These are phyloP conservation scores for Linyphia triangularis DNA, from an alignment of 2,888 invertebrate species.

Conservation along the genomic window DNA sequence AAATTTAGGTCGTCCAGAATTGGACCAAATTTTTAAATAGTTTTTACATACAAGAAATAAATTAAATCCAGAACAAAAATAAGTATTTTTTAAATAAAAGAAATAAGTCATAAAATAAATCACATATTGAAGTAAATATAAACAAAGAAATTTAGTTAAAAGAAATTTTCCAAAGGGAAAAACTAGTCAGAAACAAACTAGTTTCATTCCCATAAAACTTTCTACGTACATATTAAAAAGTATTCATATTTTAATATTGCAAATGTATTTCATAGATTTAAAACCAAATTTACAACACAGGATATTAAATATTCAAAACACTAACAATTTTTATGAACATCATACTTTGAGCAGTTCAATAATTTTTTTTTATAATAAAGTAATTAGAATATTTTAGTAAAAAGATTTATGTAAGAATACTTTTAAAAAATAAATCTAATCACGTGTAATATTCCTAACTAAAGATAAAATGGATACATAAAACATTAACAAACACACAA, in stretches of 20 bases:
- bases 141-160: neutral
- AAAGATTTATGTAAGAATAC: neutral
- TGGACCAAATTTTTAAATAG: neutral
- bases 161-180: too few relatives aligned
- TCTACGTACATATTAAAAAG: neutral
- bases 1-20: neutral
- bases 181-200: too few relatives aligned
- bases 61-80: neutral
- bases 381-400: neutral
- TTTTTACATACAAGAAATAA: neutral
- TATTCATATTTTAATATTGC: conserved; percentile 9
- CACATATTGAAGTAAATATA: neutral
- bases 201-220: neutral
- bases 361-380: neutral
- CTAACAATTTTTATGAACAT: conserved; percentile 25
- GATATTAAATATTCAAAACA: conserved; percentile 34
- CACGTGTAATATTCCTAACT: neutral
- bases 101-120: neutral
- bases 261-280: neutral
- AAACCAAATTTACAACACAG: conserved; percentile 2
- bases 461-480: conserved; percentile 54
- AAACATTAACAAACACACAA: conserved; percentile 40
- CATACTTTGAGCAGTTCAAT: conserved; percentile 8
- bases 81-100: too few relatives aligned
- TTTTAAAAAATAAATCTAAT: conserved; percentile 1